Evolutionary conservation across 2,113 vertebrate species (phyloP), one percentile per base, ranked within the genome.

Genomic region (Girardinichthys multiradiatus): DNA sequence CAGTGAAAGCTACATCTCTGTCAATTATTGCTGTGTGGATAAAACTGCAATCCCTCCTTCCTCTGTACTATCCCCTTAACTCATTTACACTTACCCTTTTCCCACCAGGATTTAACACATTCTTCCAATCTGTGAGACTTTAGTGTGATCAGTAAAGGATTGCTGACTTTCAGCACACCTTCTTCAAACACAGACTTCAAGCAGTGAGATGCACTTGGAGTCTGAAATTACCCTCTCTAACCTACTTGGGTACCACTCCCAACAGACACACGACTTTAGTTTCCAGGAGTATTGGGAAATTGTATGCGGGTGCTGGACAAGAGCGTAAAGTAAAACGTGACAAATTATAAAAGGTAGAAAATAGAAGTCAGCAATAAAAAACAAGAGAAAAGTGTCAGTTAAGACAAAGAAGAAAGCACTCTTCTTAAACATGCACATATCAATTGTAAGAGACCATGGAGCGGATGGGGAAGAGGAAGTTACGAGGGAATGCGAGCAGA

Each of bases 11-110:
- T 82, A 88, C 88, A 87, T 84, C 78, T 74, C 71, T 85, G 77
- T 89, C 74, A 48, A 76, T 74, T 80, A 81, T 70, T 83, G 89
- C 86, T 79, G 33, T 71, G 78, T 70, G 78, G 80, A 88, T 85
- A 73, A 86, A 85, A 81, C 72, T 79, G 81, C 86, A 82, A 75
- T 88, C 81, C 64, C 80, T 89, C 79, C 66, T 64, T 69, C 59
- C 24, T 58, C 83, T 73, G 35, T 80, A 37, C 73, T 79, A 70
- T 76, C 67, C 78, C 62, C 79, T 73, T 70, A 85, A 86, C 88
- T 92, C 86, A 93, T 94, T 93, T 91, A 89, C 91, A 94, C 90
- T 84, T 90, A 78, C 60, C 69, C 86, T 84, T 68, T 73, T 77
- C 76, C 86, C 86, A 86, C 83, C 68, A 86, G 82, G 84, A 84